Evolutionary conservation across 2,797 vertebrate species (phyloP).

Genomic region (Clarias pachynema): DNA sequence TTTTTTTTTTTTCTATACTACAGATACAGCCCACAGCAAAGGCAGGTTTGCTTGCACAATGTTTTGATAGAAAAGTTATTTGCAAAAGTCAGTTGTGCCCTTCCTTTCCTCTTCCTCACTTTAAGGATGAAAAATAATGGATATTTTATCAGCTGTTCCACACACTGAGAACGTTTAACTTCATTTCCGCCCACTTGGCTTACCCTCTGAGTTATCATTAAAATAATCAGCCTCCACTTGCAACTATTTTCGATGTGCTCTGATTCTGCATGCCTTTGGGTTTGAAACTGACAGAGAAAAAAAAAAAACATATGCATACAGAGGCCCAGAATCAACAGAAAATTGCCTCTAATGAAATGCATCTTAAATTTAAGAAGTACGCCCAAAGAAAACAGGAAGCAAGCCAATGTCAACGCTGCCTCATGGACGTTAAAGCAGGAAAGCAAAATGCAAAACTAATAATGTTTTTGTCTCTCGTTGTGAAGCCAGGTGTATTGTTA

Average conservation of each 20-base stretch:
- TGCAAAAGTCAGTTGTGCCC: conserved; percentile 46
- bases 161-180: conserved; percentile 45
- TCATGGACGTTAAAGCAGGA: conserved; percentile 19
- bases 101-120: conserved; percentile 40
- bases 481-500: conserved; percentile 20
- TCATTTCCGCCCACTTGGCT: conserved; percentile 30
- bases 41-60: conserved; percentile 64
- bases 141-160: conserved; percentile 49
- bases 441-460: conserved; percentile 14
- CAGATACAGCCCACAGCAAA: conserved; percentile 55
- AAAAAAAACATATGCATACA: neutral
- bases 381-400: conserved; percentile 19
- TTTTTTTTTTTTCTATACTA: conserved; percentile 31
- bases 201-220: conserved; percentile 30
- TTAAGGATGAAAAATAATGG: conserved; percentile 46
- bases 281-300: neutral
- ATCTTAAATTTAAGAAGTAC: conserved; percentile 27
- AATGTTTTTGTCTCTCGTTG: conserved; percentile 12
- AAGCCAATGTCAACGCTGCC: conserved; percentile 27
- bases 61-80: conserved; percentile 61
- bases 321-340: neutral
- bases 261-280: conserved; percentile 12
- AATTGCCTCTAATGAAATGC: conserved; percentile 11
- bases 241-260: conserved; percentile 32
- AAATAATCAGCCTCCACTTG: conserved; percentile 20